Evolutionary conservation across 2,888 invertebrate genomes (phyloP).

Genomic region (Dynastes tityus): DNA sequence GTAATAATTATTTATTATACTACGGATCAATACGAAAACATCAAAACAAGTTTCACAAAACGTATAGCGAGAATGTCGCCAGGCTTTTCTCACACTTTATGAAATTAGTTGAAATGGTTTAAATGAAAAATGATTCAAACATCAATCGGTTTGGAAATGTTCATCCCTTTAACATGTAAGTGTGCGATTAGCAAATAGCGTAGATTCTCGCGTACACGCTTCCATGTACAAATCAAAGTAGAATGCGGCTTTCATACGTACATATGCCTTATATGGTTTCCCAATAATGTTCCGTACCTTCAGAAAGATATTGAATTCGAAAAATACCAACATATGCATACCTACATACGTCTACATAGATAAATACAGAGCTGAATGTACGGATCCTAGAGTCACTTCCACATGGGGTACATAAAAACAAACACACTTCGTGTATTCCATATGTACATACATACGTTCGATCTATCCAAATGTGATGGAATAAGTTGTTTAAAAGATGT

Average conservation of each 20-base stretch:
- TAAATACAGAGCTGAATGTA: neutral
- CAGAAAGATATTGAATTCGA: neutral
- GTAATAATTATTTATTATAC: too few species aligned
- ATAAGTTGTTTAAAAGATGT: constrained; percentile 60
- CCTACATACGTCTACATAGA: neutral
- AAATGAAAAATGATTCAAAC: too few species aligned
- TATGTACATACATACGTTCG: constrained; percentile 20
- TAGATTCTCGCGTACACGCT: neutral
- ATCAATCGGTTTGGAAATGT: too few species aligned
- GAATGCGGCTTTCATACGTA: neutral
- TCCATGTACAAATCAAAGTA: neutral
- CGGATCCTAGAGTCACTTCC: constrained; percentile 4
- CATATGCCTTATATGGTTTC: neutral
- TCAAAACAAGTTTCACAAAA: too few species aligned
- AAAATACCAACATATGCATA: neutral
- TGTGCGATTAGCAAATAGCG: neutral
- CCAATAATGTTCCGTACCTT: neutral
- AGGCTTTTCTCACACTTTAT: too few species aligned
- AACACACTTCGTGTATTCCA: constrained; percentile 53
- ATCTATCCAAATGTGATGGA: constrained; percentile 52
- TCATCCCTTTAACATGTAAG: neutral
- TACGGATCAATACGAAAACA: too few species aligned
- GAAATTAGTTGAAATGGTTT: too few species aligned
- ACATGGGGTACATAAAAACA: constrained; percentile 52
- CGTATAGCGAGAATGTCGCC: too few species aligned